Evolutionary conservation across 2,888 invertebrate genomes (phyloP).

Genomic region (Drosophila dives): DNA sequence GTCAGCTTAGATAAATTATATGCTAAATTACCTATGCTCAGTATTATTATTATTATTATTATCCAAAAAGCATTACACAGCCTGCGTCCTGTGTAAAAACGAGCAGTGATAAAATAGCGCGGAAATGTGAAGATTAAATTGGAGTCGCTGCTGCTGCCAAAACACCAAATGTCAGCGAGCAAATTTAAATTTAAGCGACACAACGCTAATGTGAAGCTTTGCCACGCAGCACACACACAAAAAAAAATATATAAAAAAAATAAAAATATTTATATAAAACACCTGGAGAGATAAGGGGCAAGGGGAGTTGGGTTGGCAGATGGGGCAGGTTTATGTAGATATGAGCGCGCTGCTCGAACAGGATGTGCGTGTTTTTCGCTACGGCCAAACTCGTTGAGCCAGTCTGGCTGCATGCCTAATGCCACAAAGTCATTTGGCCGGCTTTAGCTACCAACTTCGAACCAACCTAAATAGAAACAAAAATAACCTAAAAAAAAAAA

Average conservation of each 20-base stretch:
- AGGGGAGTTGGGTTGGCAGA: not conserved
- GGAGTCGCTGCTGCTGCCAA: constrained; percentile 33
- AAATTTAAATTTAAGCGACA: constrained; percentile 78
- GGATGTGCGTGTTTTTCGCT: constrained; percentile 73
- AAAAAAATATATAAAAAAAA: not conserved
- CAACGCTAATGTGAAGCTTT: constrained; percentile 59
- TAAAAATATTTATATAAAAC: not conserved
- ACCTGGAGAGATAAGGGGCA: not conserved
- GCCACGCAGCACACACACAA: constrained; percentile 29
- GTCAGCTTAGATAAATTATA: not conserved
- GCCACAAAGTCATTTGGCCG: constrained; percentile 79
- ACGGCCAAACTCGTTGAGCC: constrained; percentile 25
- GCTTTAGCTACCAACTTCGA: constrained; percentile 65
- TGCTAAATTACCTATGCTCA: constrained; percentile 26
- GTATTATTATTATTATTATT: constrained; percentile 56
- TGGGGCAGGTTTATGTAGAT: constrained; percentile 44
- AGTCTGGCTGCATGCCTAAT: constrained; percentile 60
- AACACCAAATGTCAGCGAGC: constrained; percentile 59
- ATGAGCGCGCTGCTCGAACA: constrained; percentile 37
- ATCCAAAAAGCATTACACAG: constrained; percentile 67
- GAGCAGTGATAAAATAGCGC: constrained; percentile 48
- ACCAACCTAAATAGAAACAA: constrained; percentile 35
- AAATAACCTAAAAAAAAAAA: constrained; percentile 22
- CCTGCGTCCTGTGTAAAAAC: constrained; percentile 33
- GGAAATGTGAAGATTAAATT: constrained; percentile 50